Conservation (phyloP, 2,888 invertebrate species). For the Drosophila pseudotakahashii region DNA sequence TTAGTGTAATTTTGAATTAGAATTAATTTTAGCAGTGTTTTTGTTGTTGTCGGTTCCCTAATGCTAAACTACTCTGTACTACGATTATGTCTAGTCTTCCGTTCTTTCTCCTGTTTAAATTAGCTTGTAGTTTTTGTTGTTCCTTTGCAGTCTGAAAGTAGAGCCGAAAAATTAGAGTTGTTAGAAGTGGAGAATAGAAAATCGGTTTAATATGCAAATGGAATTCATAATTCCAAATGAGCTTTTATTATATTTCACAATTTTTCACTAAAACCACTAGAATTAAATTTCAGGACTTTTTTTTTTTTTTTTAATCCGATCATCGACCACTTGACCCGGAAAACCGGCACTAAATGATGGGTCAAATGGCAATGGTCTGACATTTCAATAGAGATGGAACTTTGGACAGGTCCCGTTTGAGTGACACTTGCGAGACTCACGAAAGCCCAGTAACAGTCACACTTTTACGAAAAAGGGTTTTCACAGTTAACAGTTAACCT, state of each 20-base stretch:
- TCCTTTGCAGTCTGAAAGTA: conserved; percentile 64
- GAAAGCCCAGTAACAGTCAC: not conserved
- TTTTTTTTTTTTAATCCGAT: not conserved
- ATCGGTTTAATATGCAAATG: no score
- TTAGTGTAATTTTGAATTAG: conserved; percentile 35
- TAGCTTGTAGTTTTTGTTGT: conserved; percentile 57
- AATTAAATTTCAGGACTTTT: not conserved
- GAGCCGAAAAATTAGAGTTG: not conserved
- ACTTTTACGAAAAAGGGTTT: no score
- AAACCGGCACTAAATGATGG: not conserved
- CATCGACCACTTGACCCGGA: not conserved
- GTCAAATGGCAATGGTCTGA: not conserved
- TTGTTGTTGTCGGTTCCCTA: conserved; percentile 24
- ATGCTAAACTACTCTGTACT: conserved; percentile 37
- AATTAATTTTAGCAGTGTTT: conserved; percentile 18
- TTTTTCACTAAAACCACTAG: not conserved
- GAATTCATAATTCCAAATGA: not conserved
- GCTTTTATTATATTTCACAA: not conserved
- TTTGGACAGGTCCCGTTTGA: no score
- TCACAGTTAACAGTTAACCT: no score
- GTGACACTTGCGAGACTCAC: not conserved
- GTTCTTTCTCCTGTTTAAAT: conserved; percentile 65
- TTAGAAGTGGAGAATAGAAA: not conserved
- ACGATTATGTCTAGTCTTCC: conserved; percentile 68
- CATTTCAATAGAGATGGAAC: not conserved